phyloP scores from a whole-genome alignment of 2,888 invertebrate species.

The Lasioglossum calceatum region DNA sequence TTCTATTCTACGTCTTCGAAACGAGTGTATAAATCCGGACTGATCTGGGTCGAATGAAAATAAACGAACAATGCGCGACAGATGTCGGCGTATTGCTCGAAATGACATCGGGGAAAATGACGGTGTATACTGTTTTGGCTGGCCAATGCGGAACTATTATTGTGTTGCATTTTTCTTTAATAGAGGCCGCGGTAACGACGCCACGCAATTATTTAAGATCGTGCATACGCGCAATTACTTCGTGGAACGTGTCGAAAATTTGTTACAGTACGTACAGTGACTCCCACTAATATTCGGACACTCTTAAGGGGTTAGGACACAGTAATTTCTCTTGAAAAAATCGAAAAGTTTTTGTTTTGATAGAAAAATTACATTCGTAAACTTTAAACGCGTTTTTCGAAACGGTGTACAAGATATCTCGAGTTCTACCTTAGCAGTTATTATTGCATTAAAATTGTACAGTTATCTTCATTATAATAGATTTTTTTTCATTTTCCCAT shows the following conservation, averaged over 20 bases:
- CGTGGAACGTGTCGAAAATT: not conserved
- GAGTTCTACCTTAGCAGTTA: too few relatives aligned
- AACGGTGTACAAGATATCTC: too few relatives aligned
- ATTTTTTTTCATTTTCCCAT: too few relatives aligned
- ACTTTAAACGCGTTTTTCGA: too few relatives aligned
- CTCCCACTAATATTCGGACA: too few relatives aligned
- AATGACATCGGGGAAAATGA: conserved; percentile 30
- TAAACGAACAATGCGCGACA: conserved; percentile 47
- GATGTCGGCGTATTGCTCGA: conserved; percentile 45
- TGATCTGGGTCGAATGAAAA: conserved; percentile 59
- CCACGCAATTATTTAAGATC: not conserved
- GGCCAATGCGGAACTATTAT: not conserved
- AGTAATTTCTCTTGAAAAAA: too few relatives aligned
- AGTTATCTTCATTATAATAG: too few relatives aligned
- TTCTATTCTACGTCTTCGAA: conserved; percentile 58
- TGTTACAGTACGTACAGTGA: not conserved
- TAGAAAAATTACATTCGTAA: too few relatives aligned
- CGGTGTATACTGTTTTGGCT: conserved; percentile 10
- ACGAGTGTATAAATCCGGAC: conserved; percentile 54
- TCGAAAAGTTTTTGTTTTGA: too few relatives aligned
- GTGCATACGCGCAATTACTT: too few relatives aligned
- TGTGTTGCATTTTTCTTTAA: not conserved
- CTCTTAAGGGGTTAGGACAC: too few relatives aligned
- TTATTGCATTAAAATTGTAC: too few relatives aligned
- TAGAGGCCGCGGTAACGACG: not conserved